Evolutionary conservation across 2,797 vertebrate genomes (phyloP).

Genomic region (Danio choprae): DNA sequence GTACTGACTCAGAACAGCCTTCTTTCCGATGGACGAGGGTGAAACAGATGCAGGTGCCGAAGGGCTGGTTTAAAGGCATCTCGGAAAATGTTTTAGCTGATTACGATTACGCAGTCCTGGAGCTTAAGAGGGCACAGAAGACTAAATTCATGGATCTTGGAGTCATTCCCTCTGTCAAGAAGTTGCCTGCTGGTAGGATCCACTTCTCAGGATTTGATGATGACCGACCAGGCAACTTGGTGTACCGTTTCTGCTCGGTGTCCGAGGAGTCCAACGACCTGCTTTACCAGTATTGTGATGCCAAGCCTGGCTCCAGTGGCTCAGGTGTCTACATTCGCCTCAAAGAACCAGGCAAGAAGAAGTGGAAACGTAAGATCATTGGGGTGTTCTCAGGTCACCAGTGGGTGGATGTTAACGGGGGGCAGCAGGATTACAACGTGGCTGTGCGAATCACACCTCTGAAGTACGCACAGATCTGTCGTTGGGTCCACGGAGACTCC

Average conservation of each 20-base stretch:
- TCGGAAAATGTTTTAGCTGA: slow-evolving; percentile 82
- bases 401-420: slow-evolving; percentile 89
- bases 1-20: slow-evolving; percentile 73
- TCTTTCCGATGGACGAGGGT: slow-evolving; percentile 95
- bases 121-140: slow-evolving; percentile 90
- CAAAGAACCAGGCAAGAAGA: slow-evolving; percentile 88
- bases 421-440: slow-evolving; percentile 96
- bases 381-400: slow-evolving; percentile 94
- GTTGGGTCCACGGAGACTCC: slow-evolving; percentile 91
- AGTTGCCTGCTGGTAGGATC: slow-evolving; percentile 90
- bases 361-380: slow-evolving; percentile 94
- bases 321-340: slow-evolving; percentile 95
- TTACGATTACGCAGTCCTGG: slow-evolving; percentile 94
- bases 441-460: slow-evolving; percentile 95
- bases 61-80: slow-evolving; percentile 90
- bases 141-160: slow-evolving; percentile 94
- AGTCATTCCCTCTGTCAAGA: slow-evolving; percentile 85
- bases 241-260: slow-evolving; percentile 95
- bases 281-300: slow-evolving; percentile 95
- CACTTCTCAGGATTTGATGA: slow-evolving; percentile 97
- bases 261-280: slow-evolving; percentile 92
- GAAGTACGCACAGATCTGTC: slow-evolving; percentile 96
- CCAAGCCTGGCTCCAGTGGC: slow-evolving; percentile 91
- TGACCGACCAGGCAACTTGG: slow-evolving; percentile 88
- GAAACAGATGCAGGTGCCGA: slow-evolving; percentile 91